Conservation (phyloP, 2,113 vertebrate genomes). For the Phoenicopterus ruber region DNA sequence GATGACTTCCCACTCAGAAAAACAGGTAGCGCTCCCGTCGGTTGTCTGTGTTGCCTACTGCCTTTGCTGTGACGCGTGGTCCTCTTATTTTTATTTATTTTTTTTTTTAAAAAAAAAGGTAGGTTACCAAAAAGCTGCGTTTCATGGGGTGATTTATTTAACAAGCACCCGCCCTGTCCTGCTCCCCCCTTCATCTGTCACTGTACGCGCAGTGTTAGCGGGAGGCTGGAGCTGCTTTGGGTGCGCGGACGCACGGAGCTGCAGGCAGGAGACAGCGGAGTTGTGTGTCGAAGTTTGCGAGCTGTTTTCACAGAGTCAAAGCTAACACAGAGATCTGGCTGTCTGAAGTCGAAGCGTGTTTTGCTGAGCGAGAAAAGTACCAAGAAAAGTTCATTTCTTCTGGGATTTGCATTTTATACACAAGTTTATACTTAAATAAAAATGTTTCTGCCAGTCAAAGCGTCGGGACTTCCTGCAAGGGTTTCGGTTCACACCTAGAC, state of each 20-base stretch:
- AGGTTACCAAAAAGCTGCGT: background rate
- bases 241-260: background rate
- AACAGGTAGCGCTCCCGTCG: conserved; percentile 78
- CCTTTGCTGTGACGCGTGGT: background rate
- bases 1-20: conserved; percentile 97
- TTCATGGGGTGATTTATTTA: background rate
- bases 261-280: background rate
- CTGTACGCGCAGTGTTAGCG: background rate
- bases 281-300: background rate
- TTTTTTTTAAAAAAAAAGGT: no score
- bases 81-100: background rate
- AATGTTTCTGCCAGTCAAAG: background rate
- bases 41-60: background rate
- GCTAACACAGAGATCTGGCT: background rate
- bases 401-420: background rate
- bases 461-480: background rate
- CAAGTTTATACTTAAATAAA: background rate
- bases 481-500: conserved; percentile 28
- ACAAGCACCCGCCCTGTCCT: background rate
- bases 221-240: background rate
- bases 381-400: background rate
- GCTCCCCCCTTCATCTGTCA: background rate
- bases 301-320: background rate
- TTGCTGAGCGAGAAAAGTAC: background rate
- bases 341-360: background rate